phyloP scores from a whole-genome alignment of 2,888 invertebrate genomes.

The Tenodera sinensis region DNA sequence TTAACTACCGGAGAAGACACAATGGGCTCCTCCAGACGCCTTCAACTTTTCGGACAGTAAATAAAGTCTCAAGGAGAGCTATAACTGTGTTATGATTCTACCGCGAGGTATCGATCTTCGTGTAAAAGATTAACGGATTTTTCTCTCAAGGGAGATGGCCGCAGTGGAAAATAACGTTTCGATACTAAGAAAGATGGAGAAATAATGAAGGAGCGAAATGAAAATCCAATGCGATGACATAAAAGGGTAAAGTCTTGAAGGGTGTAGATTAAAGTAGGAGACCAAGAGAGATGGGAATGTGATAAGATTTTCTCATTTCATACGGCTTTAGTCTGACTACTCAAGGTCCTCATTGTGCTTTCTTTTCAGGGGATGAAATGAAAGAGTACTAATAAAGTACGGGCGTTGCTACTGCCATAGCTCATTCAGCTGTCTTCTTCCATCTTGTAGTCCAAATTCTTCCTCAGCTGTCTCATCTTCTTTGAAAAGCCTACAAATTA shows the following conservation, averaged over 20 bases:
- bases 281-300: neutral
- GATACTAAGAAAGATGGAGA: neutral
- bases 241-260: neutral
- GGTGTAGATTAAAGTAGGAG: neutral
- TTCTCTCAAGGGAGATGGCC: neutral
- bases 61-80: neutral
- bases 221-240: neutral
- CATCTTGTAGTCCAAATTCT: neutral
- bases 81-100: neutral
- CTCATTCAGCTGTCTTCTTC: neutral
- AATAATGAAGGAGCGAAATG: neutral
- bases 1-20: neutral
- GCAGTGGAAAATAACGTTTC: neutral
- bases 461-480: neutral
- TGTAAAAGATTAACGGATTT: neutral
- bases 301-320: neutral
- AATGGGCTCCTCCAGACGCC: neutral
- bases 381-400: neutral
- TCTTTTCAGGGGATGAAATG: neutral
- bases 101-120: neutral
- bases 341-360: neutral
- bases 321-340: neutral
- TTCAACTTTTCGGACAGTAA: neutral
- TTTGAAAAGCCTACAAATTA: neutral
- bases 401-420: neutral